A percentile compares a stretch with the other conserved stretches of the same genome.
Conservation (phyloP, 2,888 invertebrate genomes). For the Plebejus anna region DNA sequence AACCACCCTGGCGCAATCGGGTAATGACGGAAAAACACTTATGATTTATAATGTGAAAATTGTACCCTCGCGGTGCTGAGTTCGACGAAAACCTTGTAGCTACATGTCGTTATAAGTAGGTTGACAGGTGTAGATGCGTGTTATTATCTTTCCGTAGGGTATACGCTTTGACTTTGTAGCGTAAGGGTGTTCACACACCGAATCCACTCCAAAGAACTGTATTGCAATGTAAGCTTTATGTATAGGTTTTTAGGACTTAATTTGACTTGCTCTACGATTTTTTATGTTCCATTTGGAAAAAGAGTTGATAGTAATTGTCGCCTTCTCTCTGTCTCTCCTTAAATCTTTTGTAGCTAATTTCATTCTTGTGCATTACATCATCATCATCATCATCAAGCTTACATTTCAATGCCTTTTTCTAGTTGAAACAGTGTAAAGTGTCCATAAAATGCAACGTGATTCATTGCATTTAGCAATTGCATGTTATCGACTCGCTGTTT, state of each 20-base stretch:
- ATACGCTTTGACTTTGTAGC: neutral
- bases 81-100: constrained; percentile 25
- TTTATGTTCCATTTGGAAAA: too few species aligned
- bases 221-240: too few species aligned
- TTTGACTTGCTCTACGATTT: too few species aligned
- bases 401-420: too few species aligned
- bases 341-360: too few species aligned
- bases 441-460: neutral
- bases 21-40: constrained; percentile 40
- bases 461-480: neutral
- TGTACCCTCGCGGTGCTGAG: constrained; percentile 32
- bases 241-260: too few species aligned
- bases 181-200: neutral
- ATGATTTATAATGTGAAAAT: constrained; percentile 35
- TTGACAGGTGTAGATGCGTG: constrained; percentile 11
- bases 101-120: constrained; percentile 18
- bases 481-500: neutral
- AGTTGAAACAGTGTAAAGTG: too few species aligned
- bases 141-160: neutral
- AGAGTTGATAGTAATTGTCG: too few species aligned
- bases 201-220: too few species aligned
- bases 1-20: constrained; percentile 19
- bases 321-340: too few species aligned
- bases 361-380: too few species aligned
- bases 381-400: too few species aligned